Conservation (phyloP, 1,140 invertebrate genomes). For the Callitettix versicolor region DNA sequence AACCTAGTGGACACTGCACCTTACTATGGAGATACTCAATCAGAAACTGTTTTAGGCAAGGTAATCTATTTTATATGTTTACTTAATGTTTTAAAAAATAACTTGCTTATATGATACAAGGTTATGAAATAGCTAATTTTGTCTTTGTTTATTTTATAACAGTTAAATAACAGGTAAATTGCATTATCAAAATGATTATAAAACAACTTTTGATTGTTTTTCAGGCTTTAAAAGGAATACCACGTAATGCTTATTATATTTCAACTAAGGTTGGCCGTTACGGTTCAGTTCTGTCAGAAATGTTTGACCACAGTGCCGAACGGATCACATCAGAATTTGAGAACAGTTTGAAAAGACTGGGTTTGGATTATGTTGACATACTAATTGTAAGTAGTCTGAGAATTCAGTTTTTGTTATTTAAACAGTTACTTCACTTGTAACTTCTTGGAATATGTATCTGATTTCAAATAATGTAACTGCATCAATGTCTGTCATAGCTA, state of each 20-base stretch:
- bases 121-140: no score
- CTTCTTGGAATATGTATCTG: neutral
- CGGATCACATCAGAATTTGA: constrained; percentile 66
- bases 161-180: no score
- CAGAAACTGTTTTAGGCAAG: constrained; percentile 71
- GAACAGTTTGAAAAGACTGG: constrained; percentile 59
- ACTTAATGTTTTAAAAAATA: no score
- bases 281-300: constrained; percentile 52
- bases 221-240: constrained; percentile 64
- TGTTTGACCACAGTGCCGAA: constrained; percentile 80
- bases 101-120: no score
- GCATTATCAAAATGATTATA: no score
- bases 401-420: neutral
- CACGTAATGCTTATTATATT: constrained; percentile 76
- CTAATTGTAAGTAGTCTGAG: constrained; percentile 55
- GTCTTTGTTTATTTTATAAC: no score
- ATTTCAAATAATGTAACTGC: no score
- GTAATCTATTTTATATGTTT: constrained; percentile 37
- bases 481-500: no score
- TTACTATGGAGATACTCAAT: constrained; percentile 80
- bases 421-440: constrained; percentile 7
- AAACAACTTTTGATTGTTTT: no score
- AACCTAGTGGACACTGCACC: constrained; percentile 89
- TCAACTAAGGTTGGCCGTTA: constrained; percentile 88
- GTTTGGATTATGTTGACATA: constrained; percentile 76